Conservation (phyloP, 1,140 invertebrate species). For the Arion vulgaris region DNA sequence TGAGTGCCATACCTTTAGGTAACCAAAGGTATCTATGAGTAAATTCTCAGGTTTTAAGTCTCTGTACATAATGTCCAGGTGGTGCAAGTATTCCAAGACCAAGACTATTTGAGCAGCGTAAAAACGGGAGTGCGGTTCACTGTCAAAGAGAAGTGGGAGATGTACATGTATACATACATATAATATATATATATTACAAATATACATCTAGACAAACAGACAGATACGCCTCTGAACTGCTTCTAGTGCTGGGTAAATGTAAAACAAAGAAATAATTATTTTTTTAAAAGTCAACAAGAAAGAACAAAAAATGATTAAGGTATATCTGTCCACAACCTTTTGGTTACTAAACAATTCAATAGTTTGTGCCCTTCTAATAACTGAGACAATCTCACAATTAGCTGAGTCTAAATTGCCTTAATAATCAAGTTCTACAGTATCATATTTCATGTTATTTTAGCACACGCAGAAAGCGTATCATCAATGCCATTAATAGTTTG, state of each 20-base stretch:
- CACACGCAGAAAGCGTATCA: too few relatives aligned
- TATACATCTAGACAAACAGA: neutral
- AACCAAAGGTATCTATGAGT: conserved; percentile 97
- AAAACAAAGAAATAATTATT: too few relatives aligned
- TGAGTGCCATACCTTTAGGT: conserved; percentile 88
- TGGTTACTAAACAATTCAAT: too few relatives aligned
- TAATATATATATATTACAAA: neutral
- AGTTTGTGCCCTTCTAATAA: too few relatives aligned
- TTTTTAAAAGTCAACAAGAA: too few relatives aligned
- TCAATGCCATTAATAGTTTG: too few relatives aligned
- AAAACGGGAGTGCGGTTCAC: conserved; percentile 97
- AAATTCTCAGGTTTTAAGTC: conserved; percentile 99
- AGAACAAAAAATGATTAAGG: too few relatives aligned
- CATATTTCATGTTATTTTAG: too few relatives aligned
- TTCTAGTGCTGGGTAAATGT: neutral
- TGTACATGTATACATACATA: conserved; percentile 39
- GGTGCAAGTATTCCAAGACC: conserved; percentile 99
- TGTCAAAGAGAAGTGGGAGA: conserved; percentile 75
- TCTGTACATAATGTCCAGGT: conserved; percentile 98
- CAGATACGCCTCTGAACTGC: neutral
- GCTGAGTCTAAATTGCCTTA: too few relatives aligned
- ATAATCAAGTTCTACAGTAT: too few relatives aligned
- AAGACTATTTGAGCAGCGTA: conserved; percentile 99
- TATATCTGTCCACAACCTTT: too few relatives aligned
- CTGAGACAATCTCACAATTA: too few relatives aligned